A percentile compares a stretch with the other conserved stretches of the same genome.
Conservation (phyloP, 1,140 invertebrate species). For the Dreissena rostriformis region DNA sequence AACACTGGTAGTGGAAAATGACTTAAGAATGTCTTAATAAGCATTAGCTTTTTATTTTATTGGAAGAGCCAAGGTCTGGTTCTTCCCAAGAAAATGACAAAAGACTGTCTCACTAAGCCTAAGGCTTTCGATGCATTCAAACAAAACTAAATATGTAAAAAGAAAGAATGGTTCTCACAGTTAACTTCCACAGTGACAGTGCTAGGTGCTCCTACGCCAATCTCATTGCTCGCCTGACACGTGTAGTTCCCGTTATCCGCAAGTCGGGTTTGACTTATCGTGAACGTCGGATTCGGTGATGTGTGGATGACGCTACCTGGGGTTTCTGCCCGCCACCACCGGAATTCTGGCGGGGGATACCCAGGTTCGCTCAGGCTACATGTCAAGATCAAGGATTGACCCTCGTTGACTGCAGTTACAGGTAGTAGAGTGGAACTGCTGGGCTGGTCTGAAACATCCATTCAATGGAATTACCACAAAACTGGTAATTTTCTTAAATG, state of each 20-base stretch:
- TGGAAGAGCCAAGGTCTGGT: not conserved
- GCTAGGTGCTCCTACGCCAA: constrained; percentile 57
- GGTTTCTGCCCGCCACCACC: constrained; percentile 59
- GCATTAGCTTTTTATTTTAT: too few relatives aligned
- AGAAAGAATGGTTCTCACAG: constrained; percentile 53
- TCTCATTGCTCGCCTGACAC: constrained; percentile 64
- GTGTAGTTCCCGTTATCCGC: constrained; percentile 65
- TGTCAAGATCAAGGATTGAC: constrained; percentile 54
- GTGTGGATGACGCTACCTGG: constrained; percentile 1
- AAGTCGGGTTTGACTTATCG: constrained; percentile 56
- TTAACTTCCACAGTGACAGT: constrained; percentile 62
- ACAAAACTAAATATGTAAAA: too few relatives aligned
- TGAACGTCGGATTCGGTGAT: constrained; percentile 25
- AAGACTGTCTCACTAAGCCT: not conserved
- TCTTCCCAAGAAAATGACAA: not conserved
- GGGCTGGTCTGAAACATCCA: constrained; percentile 57
- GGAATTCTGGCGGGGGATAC: constrained; percentile 61
- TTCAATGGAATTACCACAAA: too few relatives aligned
- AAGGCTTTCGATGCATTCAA: too few relatives aligned
- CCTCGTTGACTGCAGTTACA: constrained; percentile 54
- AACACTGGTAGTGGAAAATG: too few relatives aligned
- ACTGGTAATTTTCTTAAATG: too few relatives aligned
- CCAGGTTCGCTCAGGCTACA: constrained; percentile 55
- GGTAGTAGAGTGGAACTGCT: constrained; percentile 56
- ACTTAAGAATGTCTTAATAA: too few relatives aligned